phyloP scores from a whole-genome alignment of 2,113 vertebrate genomes.

The Pseudonaja textilis region DNA sequence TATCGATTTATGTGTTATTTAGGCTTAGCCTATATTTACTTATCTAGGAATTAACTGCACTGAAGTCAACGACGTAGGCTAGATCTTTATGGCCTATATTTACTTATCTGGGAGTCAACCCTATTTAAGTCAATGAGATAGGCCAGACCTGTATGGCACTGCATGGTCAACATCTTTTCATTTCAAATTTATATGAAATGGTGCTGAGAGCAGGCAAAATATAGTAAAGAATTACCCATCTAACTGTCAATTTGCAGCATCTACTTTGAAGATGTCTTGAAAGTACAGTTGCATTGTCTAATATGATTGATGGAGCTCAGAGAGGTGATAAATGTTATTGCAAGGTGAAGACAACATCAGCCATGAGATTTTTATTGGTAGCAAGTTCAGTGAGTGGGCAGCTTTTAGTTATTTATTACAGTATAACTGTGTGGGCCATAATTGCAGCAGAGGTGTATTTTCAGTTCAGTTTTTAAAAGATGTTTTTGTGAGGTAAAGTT shows the following conservation, averaged over 20 bases:
- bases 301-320: conserved; percentile 3
- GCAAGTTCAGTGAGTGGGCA: conserved; percentile 33
- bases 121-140: background rate
- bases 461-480: conserved; percentile 37
- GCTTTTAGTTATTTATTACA: conserved; percentile 46
- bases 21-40: background rate
- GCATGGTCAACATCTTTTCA: background rate
- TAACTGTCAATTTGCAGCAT: conserved; percentile 27
- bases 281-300: background rate
- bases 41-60: background rate
- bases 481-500: background rate
- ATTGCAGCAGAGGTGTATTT: conserved; percentile 8
- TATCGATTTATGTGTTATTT: background rate
- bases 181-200: background rate
- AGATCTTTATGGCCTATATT: background rate
- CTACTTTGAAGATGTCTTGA: conserved; percentile 30
- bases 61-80: background rate
- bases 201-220: background rate
- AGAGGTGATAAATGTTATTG: background rate
- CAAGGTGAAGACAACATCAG: conserved; percentile 19
- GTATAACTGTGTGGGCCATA: conserved; percentile 15
- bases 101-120: background rate
- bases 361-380: conserved; percentile 30
- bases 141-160: background rate
- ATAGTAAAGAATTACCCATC: conserved; percentile 35